Base-by-base conservation (phyloP, 2,888 invertebrate genomes). In the Calliphora vomitoria region DNA sequence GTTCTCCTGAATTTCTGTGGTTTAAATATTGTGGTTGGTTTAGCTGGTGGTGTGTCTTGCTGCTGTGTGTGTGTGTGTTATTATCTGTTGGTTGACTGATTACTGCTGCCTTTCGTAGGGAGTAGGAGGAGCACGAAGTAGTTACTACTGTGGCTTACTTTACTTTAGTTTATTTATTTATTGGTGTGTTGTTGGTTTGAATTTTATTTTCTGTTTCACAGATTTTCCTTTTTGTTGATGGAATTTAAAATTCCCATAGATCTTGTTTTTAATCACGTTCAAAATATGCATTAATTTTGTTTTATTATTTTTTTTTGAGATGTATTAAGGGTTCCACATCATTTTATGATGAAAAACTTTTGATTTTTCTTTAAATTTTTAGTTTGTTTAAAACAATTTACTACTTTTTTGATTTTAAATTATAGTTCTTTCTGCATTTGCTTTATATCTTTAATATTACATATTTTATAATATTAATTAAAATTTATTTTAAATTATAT, bases 201-300 rank as follows among this genome's bases (percentile, higher is more conserved):
- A 15, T 66, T 20, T 47, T 35, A 25, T 20, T 84, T 64, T 78
- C 62, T 75, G 68, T 71, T 72, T 64, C 6, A 41, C 50, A 60
- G 69, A 83, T 55, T 83, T 75, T 62, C 5, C 20, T 64, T 60
- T 31, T 38, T 58, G 44, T 66, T 75, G n/a, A 38, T 58, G 64
- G 50, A 72, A 71, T 74, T 84, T 68, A 41, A 41, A 79, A 60
- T 79, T 74, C 47, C 31, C 25, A 25, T 31, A 38, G 35, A 74
- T 62, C 25, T 41, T 68, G 35, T 18, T 25, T 50, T 72, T n/a
- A 71, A 53, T 15, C 53, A 31, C 44, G 44, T 64, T 53, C 13
- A 35, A 68, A 41, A 68, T 66, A 76, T 64, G 55, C 58, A 66
- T 74, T 38, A 20, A 25, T 58, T 41, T 58, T 58, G 31, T 53